A percentile compares a stretch with the other conserved stretches of the same genome.
Evolutionary conservation across 2,888 invertebrate genomes (phyloP).

Genomic region (Vesta saturnalis): DNA sequence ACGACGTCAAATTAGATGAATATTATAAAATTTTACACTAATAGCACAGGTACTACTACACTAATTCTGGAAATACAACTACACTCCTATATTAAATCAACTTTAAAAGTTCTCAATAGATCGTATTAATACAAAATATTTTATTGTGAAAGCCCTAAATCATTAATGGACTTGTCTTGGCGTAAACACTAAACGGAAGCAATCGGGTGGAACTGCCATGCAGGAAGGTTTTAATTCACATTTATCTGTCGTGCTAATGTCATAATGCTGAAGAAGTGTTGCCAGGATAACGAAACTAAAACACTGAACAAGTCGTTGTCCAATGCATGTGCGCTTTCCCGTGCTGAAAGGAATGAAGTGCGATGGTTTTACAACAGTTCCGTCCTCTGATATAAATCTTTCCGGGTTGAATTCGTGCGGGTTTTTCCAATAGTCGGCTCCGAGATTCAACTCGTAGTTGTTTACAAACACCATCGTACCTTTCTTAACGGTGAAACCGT

Average conservation of each 20-base stretch:
- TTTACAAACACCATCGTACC: constrained; percentile 87
- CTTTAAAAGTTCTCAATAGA: neutral
- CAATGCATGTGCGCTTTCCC: constrained; percentile 87
- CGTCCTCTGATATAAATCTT: constrained; percentile 69
- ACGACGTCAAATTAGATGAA: constrained; percentile 47
- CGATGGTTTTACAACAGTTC: constrained; percentile 67
- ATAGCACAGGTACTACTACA: constrained; percentile 26
- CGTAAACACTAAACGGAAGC: constrained; percentile 71
- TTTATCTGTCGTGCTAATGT: constrained; percentile 69
- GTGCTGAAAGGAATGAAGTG: constrained; percentile 88
- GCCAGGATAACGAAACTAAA: constrained; percentile 80
- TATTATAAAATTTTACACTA: constrained; percentile 38
- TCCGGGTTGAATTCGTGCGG: constrained; percentile 79
- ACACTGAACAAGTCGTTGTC: constrained; percentile 81
- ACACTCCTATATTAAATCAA: neutral
- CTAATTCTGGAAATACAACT: constrained; percentile 5
- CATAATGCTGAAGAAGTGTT: constrained; percentile 76
- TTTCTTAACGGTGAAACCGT: constrained; percentile 76
- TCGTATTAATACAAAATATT: neutral
- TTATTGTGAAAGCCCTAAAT: neutral
- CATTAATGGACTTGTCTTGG: constrained; percentile 57
- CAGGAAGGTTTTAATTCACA: constrained; percentile 74
- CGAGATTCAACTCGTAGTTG: constrained; percentile 82
- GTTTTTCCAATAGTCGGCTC: constrained; percentile 76
- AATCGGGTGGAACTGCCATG: constrained; percentile 78